These are phyloP conservation scores for Caerostris extrusa DNA, from an alignment of 1,140 invertebrate species.

Conservation along the genomic window DNA sequence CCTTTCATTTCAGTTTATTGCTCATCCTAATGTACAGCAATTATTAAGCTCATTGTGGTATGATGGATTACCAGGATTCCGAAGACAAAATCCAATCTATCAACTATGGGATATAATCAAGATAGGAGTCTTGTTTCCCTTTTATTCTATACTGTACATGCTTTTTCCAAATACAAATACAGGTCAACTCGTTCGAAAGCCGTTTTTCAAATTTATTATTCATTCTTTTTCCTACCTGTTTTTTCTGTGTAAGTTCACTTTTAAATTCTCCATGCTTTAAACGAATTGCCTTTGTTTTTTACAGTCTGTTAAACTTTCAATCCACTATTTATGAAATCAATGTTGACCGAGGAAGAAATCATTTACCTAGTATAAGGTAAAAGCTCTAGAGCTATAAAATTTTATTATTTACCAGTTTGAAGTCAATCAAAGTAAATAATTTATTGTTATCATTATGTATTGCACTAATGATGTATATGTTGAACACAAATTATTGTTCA, in stretches of 20 bases:
- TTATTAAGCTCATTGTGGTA: constrained; percentile 99
- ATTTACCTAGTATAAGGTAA: not conserved
- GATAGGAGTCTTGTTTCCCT: constrained; percentile 95
- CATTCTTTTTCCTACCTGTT: constrained; percentile 98
- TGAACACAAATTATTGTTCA: too few relatives aligned
- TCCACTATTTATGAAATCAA: not conserved
- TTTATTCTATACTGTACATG: constrained; percentile 96
- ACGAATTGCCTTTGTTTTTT: not conserved
- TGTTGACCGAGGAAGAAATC: not conserved
- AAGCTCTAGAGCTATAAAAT: too few relatives aligned
- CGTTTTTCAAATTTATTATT: constrained; percentile 99
- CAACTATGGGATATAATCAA: constrained; percentile 95
- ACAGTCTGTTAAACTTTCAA: not conserved
- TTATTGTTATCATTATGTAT: too few relatives aligned
- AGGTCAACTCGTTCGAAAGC: constrained; percentile 96
- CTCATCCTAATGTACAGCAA: constrained; percentile 99
- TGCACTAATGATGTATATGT: too few relatives aligned
- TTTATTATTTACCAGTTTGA: too few relatives aligned
- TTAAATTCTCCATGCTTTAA: not conserved
- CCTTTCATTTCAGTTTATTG: constrained; percentile 91
- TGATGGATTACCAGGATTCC: constrained; percentile 95
- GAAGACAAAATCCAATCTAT: constrained; percentile 95
- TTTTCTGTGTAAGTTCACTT: constrained; percentile 89
- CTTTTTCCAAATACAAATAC: constrained; percentile 93
- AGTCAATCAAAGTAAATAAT: too few relatives aligned